Evolutionary conservation across 2,797 vertebrate species (phyloP), one percentile per base, ranked within the genome.

Genomic region (Enteromius viviparus): DNA sequence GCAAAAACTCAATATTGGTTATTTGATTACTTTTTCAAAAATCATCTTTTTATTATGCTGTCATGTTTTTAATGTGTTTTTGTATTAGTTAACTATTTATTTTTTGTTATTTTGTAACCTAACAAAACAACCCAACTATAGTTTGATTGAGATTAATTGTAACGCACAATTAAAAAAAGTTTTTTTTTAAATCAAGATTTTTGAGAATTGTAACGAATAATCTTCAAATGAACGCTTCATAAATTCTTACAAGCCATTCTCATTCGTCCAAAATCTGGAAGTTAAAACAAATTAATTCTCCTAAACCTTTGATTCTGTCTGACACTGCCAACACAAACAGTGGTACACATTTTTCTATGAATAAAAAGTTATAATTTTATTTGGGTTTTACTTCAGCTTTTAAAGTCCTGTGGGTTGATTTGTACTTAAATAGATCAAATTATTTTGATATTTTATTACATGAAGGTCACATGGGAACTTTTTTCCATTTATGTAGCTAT

Each of bases 241-340:
- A 37, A 6, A 14, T n/a, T 49, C 9, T 15, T 12, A 58, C 17
- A 32, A 1, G 49, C 49, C 23, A 9, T 23, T 58, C 4, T 2
- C 9, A n/a, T 40, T 75, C 21, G 40, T 76, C 32, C n/a, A 23
- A n/a, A 76, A 60, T 62, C 40, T 47, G 55, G 55, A 42, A 76
- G 40, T 21, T 40, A 37, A 58, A 74, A 70, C 26, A 2, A 51
- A 62, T 23, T 1, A 34, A 5, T 72, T 64, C 45, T 64, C 21
- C 37, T 11, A 37, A 70, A 71, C 55, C 32, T 26, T 64, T 2
- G 70, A 74, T 26, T 14, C 70, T 26, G 55, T 26, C 29, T 37
- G 55, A 81, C 53, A 60, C 11, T n/a, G 37, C 5, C 4, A 64
- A 12, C 23, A 80, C 51, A 70, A 29, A 68, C 32, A n/a, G 6